These are phyloP conservation scores for Sebastes baramenuke DNA, from an alignment of 2,797 vertebrate species.

Conservation along the genomic window DNA sequence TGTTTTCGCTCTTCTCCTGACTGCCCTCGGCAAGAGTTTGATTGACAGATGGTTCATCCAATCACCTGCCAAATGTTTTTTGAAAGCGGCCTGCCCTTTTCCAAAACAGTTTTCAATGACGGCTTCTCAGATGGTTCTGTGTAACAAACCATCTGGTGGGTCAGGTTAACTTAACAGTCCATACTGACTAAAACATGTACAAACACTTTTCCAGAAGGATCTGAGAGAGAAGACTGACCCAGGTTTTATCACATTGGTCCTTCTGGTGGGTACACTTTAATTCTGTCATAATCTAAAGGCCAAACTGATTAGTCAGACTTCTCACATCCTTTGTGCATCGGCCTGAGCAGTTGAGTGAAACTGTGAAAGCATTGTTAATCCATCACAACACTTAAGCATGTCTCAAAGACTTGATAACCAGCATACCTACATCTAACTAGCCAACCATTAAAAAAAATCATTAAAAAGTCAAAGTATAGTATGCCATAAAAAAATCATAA, in stretches of 20 bases:
- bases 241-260: slow-evolving; percentile 10
- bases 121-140: background rate
- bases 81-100: too few relatives aligned
- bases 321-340: slow-evolving; percentile 40
- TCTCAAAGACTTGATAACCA: background rate
- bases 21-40: background rate
- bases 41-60: background rate
- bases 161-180: background rate
- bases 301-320: slow-evolving; percentile 45
- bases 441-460: background rate
- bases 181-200: background rate
- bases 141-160: background rate
- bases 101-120: too few relatives aligned
- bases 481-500: background rate
- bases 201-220: background rate
- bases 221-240: background rate
- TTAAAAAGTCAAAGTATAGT: background rate
- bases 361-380: slow-evolving; percentile 37
- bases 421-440: background rate
- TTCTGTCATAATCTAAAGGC: slow-evolving; percentile 40
- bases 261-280: background rate
- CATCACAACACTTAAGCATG: background rate
- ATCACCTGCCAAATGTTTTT: background rate
- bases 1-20: background rate
- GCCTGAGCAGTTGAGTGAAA: slow-evolving; percentile 6